These are phyloP conservation scores for Polymixis lichenea DNA, from an alignment of 2,888 invertebrate genomes.

Conservation along the genomic window DNA sequence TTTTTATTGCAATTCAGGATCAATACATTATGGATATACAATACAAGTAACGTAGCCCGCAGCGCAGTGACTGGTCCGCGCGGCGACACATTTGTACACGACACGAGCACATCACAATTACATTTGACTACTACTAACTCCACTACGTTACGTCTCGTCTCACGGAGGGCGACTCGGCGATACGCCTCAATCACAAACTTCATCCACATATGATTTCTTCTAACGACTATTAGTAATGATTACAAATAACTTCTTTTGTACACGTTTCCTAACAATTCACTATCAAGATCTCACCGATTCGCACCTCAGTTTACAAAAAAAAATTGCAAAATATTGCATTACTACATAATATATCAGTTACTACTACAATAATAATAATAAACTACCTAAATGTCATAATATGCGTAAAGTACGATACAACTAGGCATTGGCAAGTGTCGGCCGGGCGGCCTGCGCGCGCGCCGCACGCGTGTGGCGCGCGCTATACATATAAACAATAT, in stretches of 20 bases:
- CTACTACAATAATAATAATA: slow-evolving; percentile 53
- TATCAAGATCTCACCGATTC: slow-evolving; percentile 53
- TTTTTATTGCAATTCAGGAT: slow-evolving; percentile 83
- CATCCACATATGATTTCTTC: not conserved
- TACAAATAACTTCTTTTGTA: slow-evolving; percentile 58
- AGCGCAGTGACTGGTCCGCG: slow-evolving; percentile 66
- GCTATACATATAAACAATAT: slow-evolving; percentile 65
- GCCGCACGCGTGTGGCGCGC: too few relatives aligned
- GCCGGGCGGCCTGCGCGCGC: slow-evolving; percentile 77
- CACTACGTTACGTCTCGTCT: slow-evolving; percentile 17
- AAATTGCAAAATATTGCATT: slow-evolving; percentile 63
- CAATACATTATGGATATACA: slow-evolving; percentile 71
- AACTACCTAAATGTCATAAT: slow-evolving; percentile 71
- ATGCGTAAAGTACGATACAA: slow-evolving; percentile 77
- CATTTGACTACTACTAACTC: not conserved
- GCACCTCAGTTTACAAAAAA: slow-evolving; percentile 56
- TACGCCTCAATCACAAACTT: not conserved
- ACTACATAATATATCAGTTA: slow-evolving; percentile 65
- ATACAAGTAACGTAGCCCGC: slow-evolving; percentile 66
- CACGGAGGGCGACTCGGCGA: slow-evolving; percentile 51
- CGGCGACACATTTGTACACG: slow-evolving; percentile 69
- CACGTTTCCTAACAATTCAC: slow-evolving; percentile 46
- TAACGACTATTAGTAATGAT: slow-evolving; percentile 51
- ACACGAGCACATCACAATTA: slow-evolving; percentile 67
- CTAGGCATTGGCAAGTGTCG: slow-evolving; percentile 88